Conservation (phyloP, 2,888 invertebrate genomes). For the Pandemis heparana region DNA sequence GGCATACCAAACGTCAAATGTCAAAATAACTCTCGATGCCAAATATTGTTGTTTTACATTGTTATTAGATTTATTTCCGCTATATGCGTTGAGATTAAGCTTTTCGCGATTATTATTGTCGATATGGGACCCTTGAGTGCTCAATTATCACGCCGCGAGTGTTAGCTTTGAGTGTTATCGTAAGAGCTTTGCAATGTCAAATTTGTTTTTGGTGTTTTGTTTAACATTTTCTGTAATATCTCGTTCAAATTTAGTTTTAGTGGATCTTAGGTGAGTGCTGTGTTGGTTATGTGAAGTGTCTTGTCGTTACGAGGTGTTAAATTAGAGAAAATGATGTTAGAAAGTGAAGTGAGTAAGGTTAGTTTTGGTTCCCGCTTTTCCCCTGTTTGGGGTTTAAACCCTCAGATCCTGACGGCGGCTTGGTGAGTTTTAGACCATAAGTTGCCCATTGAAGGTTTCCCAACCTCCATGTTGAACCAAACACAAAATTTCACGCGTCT, state of each 20-base stretch:
- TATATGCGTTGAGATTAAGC: constrained; percentile 72
- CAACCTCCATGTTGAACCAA: constrained; percentile 52
- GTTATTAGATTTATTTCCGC: constrained; percentile 55
- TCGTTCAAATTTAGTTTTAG: constrained; percentile 40
- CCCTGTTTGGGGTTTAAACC: constrained; percentile 56
- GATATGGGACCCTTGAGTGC: constrained; percentile 46
- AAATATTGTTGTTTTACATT: constrained; percentile 75
- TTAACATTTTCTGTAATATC: constrained; percentile 55
- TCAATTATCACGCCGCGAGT: constrained; percentile 46
- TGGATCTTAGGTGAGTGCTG: constrained; percentile 40
- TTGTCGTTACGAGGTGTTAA: constrained; percentile 21
- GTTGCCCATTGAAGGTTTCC: constrained; percentile 69
- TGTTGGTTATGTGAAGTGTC: constrained; percentile 28
- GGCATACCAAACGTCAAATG: constrained; percentile 46
- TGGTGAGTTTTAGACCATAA: constrained; percentile 82
- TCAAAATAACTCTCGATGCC: constrained; percentile 80
- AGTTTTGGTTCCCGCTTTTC: constrained; percentile 82
- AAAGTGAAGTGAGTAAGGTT: constrained; percentile 64
- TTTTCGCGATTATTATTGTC: constrained; percentile 55
- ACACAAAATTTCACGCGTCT: background rate
- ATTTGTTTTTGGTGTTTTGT: constrained; percentile 75
- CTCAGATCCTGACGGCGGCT: constrained; percentile 68
- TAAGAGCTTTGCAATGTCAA: constrained; percentile 68
- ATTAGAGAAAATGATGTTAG: constrained; percentile 32
- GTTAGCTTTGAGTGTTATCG: constrained; percentile 48